Percentiles rank a stretch among this genome's conserved stretches.
Conservation (phyloP, 1,140 invertebrate species). For the Zophobas morio region DNA sequence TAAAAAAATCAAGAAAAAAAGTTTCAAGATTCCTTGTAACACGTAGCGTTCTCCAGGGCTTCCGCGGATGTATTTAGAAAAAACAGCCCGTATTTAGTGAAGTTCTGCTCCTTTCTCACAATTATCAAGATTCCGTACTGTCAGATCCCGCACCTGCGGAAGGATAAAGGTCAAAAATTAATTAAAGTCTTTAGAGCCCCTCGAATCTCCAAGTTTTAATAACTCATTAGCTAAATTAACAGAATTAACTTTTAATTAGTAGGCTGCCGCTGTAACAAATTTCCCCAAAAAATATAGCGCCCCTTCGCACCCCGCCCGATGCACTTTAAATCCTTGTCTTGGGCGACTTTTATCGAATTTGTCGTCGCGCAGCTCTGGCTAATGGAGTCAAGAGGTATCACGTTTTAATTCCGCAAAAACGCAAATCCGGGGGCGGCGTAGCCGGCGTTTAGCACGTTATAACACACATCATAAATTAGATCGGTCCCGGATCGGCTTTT, state of each 20-base stretch:
- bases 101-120: no score
- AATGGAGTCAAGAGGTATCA: slow-evolving; percentile 5
- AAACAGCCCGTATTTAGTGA: no score
- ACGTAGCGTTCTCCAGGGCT: no score
- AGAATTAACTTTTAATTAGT: slow-evolving; percentile 10
- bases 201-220: slow-evolving; percentile 2
- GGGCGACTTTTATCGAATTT: background rate
- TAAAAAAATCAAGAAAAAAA: no score
- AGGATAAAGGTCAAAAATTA: slow-evolving; percentile 11
- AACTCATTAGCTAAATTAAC: slow-evolving; percentile 7
- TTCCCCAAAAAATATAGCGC: no score
- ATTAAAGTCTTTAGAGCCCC: background rate
- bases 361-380: background rate
- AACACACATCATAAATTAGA: slow-evolving; percentile 41
- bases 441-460: background rate
- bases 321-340: background rate
- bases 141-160: background rate
- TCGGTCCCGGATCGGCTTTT: slow-evolving; percentile 22
- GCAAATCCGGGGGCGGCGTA: background rate
- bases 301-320: no score
- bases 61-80: no score
- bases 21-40: no score
- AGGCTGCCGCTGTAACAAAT: background rate
- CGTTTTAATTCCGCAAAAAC: background rate
- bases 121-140: no score